Conservation (phyloP, 2,888 invertebrate species). For the Idaea straminata region DNA sequence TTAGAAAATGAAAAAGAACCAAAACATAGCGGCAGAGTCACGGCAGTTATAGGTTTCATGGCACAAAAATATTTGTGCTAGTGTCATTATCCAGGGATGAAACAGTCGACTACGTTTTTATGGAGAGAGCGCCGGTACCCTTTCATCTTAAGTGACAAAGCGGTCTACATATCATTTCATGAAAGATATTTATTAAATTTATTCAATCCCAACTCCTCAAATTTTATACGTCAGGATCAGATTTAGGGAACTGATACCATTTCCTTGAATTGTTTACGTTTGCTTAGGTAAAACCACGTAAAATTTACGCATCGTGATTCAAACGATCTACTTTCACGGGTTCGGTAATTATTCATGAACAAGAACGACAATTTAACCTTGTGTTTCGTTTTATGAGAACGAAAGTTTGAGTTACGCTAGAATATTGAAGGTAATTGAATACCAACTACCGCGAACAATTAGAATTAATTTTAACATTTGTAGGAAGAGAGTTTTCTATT, state of each 20-base stretch:
- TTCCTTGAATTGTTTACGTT: neutral
- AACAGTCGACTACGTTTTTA: no score
- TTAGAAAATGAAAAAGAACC: no score
- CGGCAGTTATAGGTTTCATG: no score
- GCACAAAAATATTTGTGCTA: no score
- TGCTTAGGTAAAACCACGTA: neutral
- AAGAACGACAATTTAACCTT: constrained; percentile 1
- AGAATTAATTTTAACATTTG: neutral
- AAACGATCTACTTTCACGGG: neutral
- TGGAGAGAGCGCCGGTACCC: no score
- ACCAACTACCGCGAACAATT: constrained; percentile 1
- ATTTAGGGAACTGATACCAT: neutral
- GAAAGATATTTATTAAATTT: neutral
- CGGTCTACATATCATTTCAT: no score
- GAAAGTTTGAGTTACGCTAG: constrained; percentile 1
- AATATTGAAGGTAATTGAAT: constrained; percentile 1
- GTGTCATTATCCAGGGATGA: no score
- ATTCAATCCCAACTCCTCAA: neutral
- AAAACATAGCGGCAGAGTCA: no score
- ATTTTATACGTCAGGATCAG: neutral
- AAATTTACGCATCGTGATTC: constrained; percentile 1
- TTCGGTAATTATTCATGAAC: neutral
- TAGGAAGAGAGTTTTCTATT: neutral
- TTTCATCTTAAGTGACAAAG: no score
- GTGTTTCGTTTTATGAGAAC: constrained; percentile 1